Conservation (phyloP, 2,113 vertebrate genomes). For the Accipiter cooperii region DNA sequence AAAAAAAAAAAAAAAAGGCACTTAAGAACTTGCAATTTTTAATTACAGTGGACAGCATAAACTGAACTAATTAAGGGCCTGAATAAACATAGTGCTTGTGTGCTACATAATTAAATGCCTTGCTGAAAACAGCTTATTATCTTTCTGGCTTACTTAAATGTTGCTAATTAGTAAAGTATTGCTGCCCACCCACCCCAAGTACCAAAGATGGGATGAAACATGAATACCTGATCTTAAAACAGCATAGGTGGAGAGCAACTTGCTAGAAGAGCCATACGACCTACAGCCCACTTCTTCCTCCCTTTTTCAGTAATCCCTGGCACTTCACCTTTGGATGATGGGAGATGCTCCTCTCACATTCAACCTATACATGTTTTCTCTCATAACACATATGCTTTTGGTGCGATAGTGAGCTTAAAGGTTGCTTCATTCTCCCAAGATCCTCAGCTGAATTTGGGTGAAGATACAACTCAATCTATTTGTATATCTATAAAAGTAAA, state of each 20-base stretch:
- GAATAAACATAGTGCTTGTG: not conserved
- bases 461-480: not conserved
- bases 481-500: not conserved
- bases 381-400: fast-evolving
- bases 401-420: not conserved
- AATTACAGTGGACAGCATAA: not conserved
- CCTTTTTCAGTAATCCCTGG: not conserved
- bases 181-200: fast-evolving
- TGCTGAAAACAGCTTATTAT: not conserved
- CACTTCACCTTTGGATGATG: not conserved
- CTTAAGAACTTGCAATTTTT: not conserved
- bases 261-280: not conserved
- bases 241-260: not conserved
- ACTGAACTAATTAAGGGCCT: not conserved
- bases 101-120: not conserved
- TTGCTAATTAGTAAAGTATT: not conserved
- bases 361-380: fast-evolving
- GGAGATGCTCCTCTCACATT: not conserved
- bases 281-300: not conserved
- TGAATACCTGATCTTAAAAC: not conserved
- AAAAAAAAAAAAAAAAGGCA: no score
- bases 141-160: not conserved
- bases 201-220: not conserved
- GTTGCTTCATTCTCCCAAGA: not conserved
- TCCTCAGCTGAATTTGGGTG: not conserved